Evolutionary conservation across 2,113 vertebrate genomes (phyloP), one percentile per base, ranked within the genome.

Genomic region (Cyphomyrus plagiostoma): DNA sequence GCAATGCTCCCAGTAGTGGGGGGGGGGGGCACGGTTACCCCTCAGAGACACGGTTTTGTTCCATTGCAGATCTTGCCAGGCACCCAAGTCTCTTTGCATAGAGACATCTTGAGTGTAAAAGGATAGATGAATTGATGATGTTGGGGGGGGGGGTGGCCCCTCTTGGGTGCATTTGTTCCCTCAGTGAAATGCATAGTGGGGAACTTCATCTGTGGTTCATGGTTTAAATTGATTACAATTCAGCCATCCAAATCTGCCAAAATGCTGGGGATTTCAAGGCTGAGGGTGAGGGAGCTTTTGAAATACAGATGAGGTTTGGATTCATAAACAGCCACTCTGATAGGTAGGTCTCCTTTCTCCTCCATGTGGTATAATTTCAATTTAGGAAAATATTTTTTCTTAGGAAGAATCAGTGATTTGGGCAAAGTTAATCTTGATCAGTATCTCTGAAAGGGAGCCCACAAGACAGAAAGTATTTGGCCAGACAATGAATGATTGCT

Each of bases 401-500:
- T 39, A 80, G 74, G 15, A 39, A 42, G 74, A 80, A 39, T 80
- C 35, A 80, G 35, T 80, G 30, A 80, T 80, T 35, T 15, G 13
- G n/a, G 21, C 26, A 86, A 86, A 48, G n/a, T 53, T 56, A 13
- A 11, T n/a, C 50, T 53, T 19, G 13, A 87, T 39, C 11, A 53
- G 15, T 56, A 53, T 35, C 85, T 56, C 30, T 56, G 4, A 17
- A 87, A 39, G 49, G 50, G 50, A 87, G 50, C 48, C n/a, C 30
- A 19, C n/a, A 53, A 35, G 26, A 56, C 50, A 13, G 26, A 53
- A 87, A 53, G 26, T 39, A 87, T 35, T 53, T 87, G 85, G n/a
- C n/a, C n/a, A 53, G 85, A 56, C 85, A 87, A 39, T 87, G 85
- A 53, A 87, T 30, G 50, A 87, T 48, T 50, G 45, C 48, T 48